phyloP scores from a whole-genome alignment of 2,888 invertebrate genomes.

The Heliconius ethilla region DNA sequence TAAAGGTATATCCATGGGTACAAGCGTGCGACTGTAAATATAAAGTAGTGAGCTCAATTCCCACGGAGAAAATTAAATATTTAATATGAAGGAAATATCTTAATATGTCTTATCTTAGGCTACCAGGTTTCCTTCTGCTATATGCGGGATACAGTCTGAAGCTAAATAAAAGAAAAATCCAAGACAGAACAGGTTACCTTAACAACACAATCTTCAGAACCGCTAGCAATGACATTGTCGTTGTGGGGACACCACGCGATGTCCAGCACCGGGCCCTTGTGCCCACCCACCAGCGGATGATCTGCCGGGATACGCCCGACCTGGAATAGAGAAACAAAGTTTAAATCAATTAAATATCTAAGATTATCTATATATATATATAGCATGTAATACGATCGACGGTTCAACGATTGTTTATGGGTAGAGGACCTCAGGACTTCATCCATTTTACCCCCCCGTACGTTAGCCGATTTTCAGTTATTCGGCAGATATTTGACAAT shows the following conservation, averaged over 20 bases:
- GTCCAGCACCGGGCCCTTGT: slow-evolving; percentile 97
- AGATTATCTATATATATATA: background rate
- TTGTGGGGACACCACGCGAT: slow-evolving; percentile 99
- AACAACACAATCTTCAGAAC: slow-evolving; percentile 98
- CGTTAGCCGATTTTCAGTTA: no score
- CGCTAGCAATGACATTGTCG: slow-evolving; percentile 98
- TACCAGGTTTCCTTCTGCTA: background rate
- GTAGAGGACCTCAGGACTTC: no score
- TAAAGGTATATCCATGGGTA: no score
- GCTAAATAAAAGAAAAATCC: background rate
- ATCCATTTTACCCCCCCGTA: no score
- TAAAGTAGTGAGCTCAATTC: background rate
- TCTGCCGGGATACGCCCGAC: slow-evolving; percentile 97
- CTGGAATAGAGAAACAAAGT: slow-evolving; percentile 72
- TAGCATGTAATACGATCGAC: no score
- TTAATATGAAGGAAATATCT: background rate
- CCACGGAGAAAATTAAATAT: background rate
- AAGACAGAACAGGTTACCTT: slow-evolving; percentile 80
- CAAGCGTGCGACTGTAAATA: background rate
- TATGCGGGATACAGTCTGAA: background rate
- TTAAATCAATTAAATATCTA: background rate
- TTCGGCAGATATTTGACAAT: no score
- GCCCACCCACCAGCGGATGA: slow-evolving; percentile 96
- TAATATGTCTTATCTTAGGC: background rate
- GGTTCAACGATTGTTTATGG: no score